phyloP scores from a whole-genome alignment of 2,888 invertebrate genomes.

The Oscheius myriophilus region DNA sequence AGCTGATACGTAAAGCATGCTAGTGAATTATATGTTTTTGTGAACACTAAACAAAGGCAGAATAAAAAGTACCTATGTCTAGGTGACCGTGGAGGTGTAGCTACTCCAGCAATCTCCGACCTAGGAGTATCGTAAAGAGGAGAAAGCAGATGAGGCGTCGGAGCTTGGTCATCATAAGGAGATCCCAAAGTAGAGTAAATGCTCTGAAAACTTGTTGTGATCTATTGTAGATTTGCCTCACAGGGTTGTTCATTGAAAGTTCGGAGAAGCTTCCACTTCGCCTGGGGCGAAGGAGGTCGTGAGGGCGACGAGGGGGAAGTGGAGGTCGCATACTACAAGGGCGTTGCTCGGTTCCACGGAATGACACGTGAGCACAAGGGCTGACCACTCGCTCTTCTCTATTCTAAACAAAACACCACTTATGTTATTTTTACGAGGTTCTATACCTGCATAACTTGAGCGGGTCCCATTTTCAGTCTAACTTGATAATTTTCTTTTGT shows the following conservation, averaged over 20 bases:
- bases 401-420: too few species aligned
- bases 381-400: neutral
- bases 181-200: slow-evolving; percentile 2
- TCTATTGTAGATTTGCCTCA: too few species aligned
- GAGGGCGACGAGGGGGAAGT: slow-evolving; percentile 10
- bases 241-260: slow-evolving; percentile 1
- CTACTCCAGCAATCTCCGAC: slow-evolving; percentile 6
- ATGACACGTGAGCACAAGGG: slow-evolving; percentile 12
- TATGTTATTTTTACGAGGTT: too few species aligned
- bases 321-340: slow-evolving; percentile 15
- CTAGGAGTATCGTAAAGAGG: slow-evolving; percentile 28
- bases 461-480: too few species aligned
- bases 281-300: neutral
- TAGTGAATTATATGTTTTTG: too few species aligned
- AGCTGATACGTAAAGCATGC: too few species aligned
- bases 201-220: slow-evolving; percentile 2
- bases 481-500: too few species aligned
- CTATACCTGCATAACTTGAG: too few species aligned
- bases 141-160: slow-evolving; percentile 19
- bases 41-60: too few species aligned
- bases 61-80: slow-evolving; percentile 10
- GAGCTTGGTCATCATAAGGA: slow-evolving; percentile 19
- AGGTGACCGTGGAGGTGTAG: slow-evolving; percentile 13
- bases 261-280: slow-evolving; percentile 25
- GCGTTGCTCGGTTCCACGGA: slow-evolving; percentile 5